Evolutionary conservation across 2,888 invertebrate genomes (phyloP).

Genomic region (Agapetus fuscipes): DNA sequence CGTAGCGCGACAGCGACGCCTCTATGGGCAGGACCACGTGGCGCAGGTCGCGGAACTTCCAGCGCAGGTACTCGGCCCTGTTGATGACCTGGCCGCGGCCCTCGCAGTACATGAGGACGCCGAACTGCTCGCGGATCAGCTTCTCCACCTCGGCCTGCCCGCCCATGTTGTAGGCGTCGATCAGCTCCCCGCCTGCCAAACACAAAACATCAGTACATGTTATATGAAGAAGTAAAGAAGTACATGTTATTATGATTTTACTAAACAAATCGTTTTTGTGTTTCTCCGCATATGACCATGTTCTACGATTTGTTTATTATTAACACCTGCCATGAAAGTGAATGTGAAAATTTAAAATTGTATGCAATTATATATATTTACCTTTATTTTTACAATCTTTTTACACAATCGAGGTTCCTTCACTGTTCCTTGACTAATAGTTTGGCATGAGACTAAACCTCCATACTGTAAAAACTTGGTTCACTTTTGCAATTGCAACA

Average conservation of each 20-base stretch:
- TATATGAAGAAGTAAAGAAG: not conserved
- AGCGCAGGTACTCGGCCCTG: slow-evolving; percentile 76
- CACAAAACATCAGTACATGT: not conserved
- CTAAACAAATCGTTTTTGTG: not conserved
- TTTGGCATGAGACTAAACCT: no score
- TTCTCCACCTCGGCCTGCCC: slow-evolving; percentile 78
- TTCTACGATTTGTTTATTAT: no score
- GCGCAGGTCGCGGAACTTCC: slow-evolving; percentile 82
- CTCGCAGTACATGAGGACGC: slow-evolving; percentile 78
- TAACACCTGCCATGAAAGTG: no score
- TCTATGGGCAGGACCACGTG: slow-evolving; percentile 81
- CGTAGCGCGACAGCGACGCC: slow-evolving; percentile 73
- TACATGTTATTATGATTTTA: no score
- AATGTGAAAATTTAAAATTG: no score
- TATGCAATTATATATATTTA: no score
- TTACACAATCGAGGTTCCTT: no score
- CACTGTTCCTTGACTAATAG: no score
- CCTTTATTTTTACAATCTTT: no score
- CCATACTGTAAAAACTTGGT: no score
- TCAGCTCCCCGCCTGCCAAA: slow-evolving; percentile 64
- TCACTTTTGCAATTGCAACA: no score
- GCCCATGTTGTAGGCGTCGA: slow-evolving; percentile 78
- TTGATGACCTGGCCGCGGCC: slow-evolving; percentile 80
- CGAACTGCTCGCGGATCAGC: slow-evolving; percentile 76
- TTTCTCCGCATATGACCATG: not conserved